phyloP scores from a whole-genome alignment of 2,113 vertebrate genomes.

The Zootoca vivipara region DNA sequence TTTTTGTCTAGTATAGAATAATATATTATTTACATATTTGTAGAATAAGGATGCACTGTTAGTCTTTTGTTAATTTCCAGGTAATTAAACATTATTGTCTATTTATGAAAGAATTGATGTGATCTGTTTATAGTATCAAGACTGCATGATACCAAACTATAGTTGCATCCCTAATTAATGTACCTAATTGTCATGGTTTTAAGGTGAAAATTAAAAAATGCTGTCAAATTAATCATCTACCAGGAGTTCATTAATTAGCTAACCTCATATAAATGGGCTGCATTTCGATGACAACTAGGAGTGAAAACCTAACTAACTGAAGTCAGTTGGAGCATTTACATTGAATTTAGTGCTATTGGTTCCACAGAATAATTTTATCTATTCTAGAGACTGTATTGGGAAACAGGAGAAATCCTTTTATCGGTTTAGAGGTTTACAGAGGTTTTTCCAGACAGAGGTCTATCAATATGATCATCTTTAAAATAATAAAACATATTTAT shows the following conservation, averaged over 20 bases:
- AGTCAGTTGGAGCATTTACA: neutral
- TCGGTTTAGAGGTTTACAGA: constrained; percentile 51
- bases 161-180: constrained; percentile 68
- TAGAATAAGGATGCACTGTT: constrained; percentile 59
- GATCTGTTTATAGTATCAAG: constrained; percentile 70
- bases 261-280: constrained; percentile 73
- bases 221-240: constrained; percentile 77
- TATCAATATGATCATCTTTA: neutral
- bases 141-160: constrained; percentile 58
- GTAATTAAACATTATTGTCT: constrained; percentile 56
- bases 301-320: neutral
- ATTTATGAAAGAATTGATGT: constrained; percentile 68
- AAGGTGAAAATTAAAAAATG: constrained; percentile 75
- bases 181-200: constrained; percentile 71
- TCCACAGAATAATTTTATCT: constrained; percentile 56
- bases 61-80: constrained; percentile 69
- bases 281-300: constrained; percentile 70
- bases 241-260: constrained; percentile 78
- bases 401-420: constrained; percentile 48
- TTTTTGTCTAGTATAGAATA: constrained; percentile 45
- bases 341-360: neutral
- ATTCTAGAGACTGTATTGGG: constrained; percentile 64
- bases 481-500: constrained; percentile 58
- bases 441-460: constrained; percentile 62
- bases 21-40: constrained; percentile 42